Conservation (phyloP, 2,113 vertebrate species). For the Myotis davidii region DNA sequence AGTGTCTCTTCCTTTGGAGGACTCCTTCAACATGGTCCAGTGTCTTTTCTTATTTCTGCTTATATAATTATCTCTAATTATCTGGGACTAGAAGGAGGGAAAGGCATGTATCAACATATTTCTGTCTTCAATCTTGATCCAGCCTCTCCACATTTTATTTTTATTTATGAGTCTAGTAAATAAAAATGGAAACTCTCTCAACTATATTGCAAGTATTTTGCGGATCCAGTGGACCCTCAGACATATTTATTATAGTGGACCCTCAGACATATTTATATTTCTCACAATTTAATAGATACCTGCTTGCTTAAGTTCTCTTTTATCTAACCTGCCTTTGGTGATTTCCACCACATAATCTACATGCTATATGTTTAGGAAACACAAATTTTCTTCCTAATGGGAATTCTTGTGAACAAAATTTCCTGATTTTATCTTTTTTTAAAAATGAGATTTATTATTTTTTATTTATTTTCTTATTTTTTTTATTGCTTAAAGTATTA, state of each 20-base stretch:
- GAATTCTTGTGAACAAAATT: constrained; percentile 4
- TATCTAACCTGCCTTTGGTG: background rate
- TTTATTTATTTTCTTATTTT: no score
- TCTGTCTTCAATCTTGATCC: background rate
- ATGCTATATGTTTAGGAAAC: background rate
- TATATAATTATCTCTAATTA: background rate
- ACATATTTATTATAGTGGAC: background rate
- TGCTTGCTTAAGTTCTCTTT: background rate
- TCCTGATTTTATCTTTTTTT: background rate
- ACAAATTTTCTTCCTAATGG: background rate
- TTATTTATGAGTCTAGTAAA: constrained; percentile 22
- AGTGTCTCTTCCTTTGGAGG: background rate
- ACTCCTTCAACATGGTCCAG: background rate
- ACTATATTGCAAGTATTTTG: background rate
- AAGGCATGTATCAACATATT: background rate
- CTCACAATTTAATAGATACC: background rate
- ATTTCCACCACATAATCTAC: background rate
- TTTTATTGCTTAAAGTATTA: no score
- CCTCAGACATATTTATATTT: background rate
- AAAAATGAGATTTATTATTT: no score
- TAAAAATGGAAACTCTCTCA: background rate
- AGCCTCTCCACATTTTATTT: background rate
- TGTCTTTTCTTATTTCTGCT: background rate
- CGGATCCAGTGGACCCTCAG: background rate
- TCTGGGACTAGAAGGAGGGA: background rate